phyloP scores from a whole-genome alignment of 1,140 invertebrate species.

The Nephotettix cincticeps region DNA sequence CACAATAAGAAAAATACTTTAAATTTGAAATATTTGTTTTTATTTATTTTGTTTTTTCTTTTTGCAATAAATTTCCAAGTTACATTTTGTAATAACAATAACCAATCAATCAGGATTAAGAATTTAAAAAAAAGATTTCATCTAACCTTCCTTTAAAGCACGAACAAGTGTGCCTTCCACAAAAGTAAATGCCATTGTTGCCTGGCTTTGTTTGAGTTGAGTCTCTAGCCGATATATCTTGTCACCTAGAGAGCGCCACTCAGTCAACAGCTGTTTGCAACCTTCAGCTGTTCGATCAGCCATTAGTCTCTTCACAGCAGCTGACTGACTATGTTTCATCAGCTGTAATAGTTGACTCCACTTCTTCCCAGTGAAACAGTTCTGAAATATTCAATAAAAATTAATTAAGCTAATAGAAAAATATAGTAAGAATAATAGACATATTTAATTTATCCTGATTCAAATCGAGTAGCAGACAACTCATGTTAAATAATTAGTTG shows the following conservation, averaged over 20 bases:
- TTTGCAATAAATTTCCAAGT: background rate
- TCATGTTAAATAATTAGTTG: too few relatives aligned
- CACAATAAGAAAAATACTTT: too few relatives aligned
- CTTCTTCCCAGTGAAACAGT: constrained; percentile 67
- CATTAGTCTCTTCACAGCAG: constrained; percentile 62
- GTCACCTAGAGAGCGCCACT: constrained; percentile 58
- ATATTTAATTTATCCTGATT: too few relatives aligned
- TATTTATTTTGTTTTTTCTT: too few relatives aligned
- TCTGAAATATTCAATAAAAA: too few relatives aligned
- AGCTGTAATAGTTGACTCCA: constrained; percentile 72
- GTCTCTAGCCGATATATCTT: constrained; percentile 68
- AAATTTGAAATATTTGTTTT: too few relatives aligned
- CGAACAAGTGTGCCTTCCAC: constrained; percentile 91
- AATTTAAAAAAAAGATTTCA: background rate
- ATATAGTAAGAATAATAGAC: too few relatives aligned
- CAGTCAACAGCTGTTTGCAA: constrained; percentile 46
- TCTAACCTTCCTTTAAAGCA: constrained; percentile 75
- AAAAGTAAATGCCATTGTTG: constrained; percentile 84
- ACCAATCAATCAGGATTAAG: background rate
- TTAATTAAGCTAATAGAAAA: too few relatives aligned
- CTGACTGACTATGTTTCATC: constrained; percentile 72
- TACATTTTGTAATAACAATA: background rate
- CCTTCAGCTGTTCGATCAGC: constrained; percentile 27
- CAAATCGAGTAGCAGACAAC: too few relatives aligned
- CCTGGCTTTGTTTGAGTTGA: constrained; percentile 65